phyloP scores from a whole-genome alignment of 2,113 vertebrate genomes.

The Hippocampus barbouri region DNA sequence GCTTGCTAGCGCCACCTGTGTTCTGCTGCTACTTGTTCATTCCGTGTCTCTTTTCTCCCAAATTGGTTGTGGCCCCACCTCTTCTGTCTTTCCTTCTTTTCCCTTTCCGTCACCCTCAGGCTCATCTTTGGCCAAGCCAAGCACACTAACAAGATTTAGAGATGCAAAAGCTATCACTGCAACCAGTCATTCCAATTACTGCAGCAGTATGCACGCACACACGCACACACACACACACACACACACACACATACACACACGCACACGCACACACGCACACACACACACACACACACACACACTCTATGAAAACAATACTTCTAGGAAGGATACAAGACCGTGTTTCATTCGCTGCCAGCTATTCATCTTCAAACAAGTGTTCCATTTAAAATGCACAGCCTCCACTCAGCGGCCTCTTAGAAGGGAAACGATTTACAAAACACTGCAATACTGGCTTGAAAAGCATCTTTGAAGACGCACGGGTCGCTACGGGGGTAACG shows the following conservation, averaged over 20 bases:
- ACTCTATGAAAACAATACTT: conserved; percentile 46
- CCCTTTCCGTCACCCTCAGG: conserved; percentile 18
- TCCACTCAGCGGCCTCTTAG: conserved; percentile 39
- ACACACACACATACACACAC: background rate
- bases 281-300: conserved; percentile 3
- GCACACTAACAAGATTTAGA: conserved; percentile 45
- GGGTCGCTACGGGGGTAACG: conserved; percentile 41
- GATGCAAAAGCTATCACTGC: conserved; percentile 48
- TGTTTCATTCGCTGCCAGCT: conserved; percentile 57
- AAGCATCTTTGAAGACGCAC: conserved; percentile 37
- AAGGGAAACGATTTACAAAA: conserved; percentile 48
- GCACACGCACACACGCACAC: background rate
- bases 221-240: conserved; percentile 2
- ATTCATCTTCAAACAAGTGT: conserved; percentile 57
- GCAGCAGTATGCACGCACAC: conserved; percentile 1
- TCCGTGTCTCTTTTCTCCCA: conserved; percentile 14
- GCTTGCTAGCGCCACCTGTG: conserved; percentile 42
- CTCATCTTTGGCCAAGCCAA: conserved; percentile 40
- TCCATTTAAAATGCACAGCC: conserved; percentile 49
- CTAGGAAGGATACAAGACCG: conserved; percentile 38
- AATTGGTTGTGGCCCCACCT: conserved; percentile 14
- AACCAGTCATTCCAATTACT: conserved; percentile 53
- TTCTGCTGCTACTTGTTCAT: conserved; percentile 8
- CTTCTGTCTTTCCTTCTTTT: conserved; percentile 12
- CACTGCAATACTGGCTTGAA: conserved; percentile 35